Percentiles rank a stretch among this genome's conserved stretches.
Evolutionary conservation across 2,113 vertebrate genomes (phyloP).

Genomic region (Athene noctua): DNA sequence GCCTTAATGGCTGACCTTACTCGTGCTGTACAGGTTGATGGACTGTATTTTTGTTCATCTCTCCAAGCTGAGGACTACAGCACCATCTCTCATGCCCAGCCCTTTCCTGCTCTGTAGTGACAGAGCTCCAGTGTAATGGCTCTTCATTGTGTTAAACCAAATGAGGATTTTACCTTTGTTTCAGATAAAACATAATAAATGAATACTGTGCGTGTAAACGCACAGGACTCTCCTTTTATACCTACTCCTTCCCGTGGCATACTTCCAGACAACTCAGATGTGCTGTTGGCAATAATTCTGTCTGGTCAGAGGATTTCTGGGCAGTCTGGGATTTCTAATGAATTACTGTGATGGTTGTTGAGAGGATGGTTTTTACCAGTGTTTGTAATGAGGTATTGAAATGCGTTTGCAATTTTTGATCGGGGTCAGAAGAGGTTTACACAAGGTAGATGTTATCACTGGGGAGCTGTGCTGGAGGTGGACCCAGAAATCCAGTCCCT

Average conservation of each 20-base stretch:
- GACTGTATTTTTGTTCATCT: background rate
- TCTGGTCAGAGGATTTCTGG: background rate
- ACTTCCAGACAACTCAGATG: background rate
- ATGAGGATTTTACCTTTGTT: background rate
- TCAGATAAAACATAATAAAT: background rate
- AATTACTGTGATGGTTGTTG: background rate
- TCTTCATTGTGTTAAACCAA: background rate
- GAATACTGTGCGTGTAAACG: background rate
- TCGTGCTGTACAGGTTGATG: background rate
- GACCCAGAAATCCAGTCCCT: background rate
- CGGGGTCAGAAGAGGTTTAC: background rate
- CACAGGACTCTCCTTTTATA: rapidly evolving
- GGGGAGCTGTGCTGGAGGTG: background rate
- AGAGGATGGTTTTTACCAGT: background rate
- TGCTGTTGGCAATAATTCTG: background rate
- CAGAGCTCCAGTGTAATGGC: background rate
- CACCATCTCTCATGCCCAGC: background rate
- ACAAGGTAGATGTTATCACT: background rate
- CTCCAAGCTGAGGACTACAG: background rate
- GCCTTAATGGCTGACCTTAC: background rate
- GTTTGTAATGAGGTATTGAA: background rate
- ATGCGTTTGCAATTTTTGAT: background rate
- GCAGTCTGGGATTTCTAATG: background rate
- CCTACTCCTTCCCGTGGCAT: background rate
- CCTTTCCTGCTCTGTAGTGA: background rate